Base-by-base conservation (phyloP, 2,113 vertebrate species). In the Callospermophilus lateralis region DNA sequence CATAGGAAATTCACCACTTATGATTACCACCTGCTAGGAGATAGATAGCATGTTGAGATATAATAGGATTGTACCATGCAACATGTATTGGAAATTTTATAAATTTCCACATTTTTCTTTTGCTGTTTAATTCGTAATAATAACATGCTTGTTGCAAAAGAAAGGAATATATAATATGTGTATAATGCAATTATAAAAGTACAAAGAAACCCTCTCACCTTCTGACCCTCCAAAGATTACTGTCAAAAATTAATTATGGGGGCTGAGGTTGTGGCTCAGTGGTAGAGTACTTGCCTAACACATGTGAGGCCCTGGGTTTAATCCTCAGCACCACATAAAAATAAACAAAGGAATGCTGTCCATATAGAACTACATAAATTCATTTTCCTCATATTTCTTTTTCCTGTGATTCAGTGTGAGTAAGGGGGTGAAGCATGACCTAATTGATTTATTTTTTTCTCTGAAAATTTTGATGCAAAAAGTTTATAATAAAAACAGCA, bases 121-220 rank as follows among this genome's bases (percentile, higher is more conserved):
- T 61, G 32, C 67, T 85, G 32, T 80, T 89, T 70, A 83, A 85
- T 48, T 77, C 32, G 80, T 85, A 96, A 34, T 92, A 76, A 6
- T 81, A 92, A 86, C 74, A 76, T 97, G n/a, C 20, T 94, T 76
- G 48, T 92, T 93, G 42, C 42, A 93, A 81, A 94, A 76, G 32
- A 88, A 80, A 12, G 30, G 73, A 45, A 72, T 45, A 45, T 51
- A 51, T 51, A 51, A 51, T 13, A 51, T 51, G 48, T 63, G 28
- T 63, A 26, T 78, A 84, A 55, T 94, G 74, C 30, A 55, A 26
- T 81, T 30, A 15, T 94, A 26, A 94, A 97, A 37, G 2, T 77
- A 45, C 84, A 86, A 92, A 94, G 45, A 16, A 55, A 65, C 58
- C 24, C 22, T 92, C 72, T 74, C 26, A 73, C 80, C 51, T 81